Evolutionary conservation across 2,888 invertebrate species (phyloP).

Genomic region (Aleiodes testaceus): DNA sequence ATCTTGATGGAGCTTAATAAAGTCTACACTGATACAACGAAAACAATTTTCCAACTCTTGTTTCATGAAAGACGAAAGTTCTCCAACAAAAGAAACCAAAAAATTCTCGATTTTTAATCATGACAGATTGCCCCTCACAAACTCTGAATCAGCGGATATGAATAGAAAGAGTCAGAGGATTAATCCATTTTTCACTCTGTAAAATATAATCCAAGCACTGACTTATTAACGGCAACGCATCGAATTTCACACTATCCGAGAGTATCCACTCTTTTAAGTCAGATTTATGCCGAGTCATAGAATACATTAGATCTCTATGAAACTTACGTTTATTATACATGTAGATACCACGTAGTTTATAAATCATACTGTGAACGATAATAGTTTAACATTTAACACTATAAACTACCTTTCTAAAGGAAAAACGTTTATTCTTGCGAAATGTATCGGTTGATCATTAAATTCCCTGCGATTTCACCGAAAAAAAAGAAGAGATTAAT

Average conservation of each 20-base stretch:
- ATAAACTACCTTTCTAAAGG: too few relatives aligned
- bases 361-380: constrained; percentile 3
- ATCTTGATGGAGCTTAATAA: constrained; percentile 48
- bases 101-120: not conserved
- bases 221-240: constrained; percentile 24
- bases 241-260: constrained; percentile 21
- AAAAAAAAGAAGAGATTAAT: not conserved
- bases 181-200: not conserved
- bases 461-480: not conserved
- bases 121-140: not conserved
- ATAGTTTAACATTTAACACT: too few relatives aligned
- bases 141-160: not conserved
- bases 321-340: not conserved
- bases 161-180: constrained; percentile 8
- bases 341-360: not conserved
- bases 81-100: not conserved
- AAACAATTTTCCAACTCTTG: not conserved
- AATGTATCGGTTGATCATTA: not conserved
- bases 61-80: not conserved
- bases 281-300: constrained; percentile 20
- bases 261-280: not conserved
- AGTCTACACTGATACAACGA: constrained; percentile 2
- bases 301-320: constrained; percentile 7
- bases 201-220: constrained; percentile 12
- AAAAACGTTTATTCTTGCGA: too few relatives aligned